These are phyloP conservation scores for Arenaria interpres DNA, from an alignment of 2,113 vertebrate species.

Conservation along the genomic window DNA sequence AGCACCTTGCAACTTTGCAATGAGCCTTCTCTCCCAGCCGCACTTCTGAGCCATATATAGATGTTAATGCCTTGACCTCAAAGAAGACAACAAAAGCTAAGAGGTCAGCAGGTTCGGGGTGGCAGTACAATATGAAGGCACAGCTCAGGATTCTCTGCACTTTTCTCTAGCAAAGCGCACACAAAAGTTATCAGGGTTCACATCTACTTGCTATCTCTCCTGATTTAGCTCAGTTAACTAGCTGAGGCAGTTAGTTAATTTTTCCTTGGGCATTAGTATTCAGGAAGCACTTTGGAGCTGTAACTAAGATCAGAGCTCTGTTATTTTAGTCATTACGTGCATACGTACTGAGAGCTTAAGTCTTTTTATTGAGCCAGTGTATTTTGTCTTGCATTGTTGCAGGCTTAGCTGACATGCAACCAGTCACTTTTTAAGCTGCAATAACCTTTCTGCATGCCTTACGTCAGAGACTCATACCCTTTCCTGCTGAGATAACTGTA, in stretches of 20 bases:
- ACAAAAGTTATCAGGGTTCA: background rate
- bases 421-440: background rate
- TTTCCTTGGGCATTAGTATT: slow-evolving; percentile 6
- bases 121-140: background rate
- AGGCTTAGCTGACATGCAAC: background rate
- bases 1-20: background rate
- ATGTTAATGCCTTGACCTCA: background rate
- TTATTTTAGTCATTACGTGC: background rate
- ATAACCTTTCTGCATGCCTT: background rate
- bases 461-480: background rate
- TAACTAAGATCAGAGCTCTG: background rate
- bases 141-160: background rate
- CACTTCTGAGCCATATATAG: background rate
- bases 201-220: background rate
- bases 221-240: background rate
- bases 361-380: slow-evolving; percentile 9
- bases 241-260: slow-evolving; percentile 1
- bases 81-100: background rate
- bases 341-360: background rate
- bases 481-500: background rate
- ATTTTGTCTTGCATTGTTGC: slow-evolving; percentile 23
- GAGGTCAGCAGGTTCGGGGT: background rate
- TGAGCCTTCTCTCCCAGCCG: background rate
- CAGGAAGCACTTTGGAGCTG: slow-evolving; percentile 5
- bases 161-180: background rate